Evolutionary conservation across 1,140 invertebrate genomes (phyloP).

Genomic region (Tetranychus cinnabarinus): DNA sequence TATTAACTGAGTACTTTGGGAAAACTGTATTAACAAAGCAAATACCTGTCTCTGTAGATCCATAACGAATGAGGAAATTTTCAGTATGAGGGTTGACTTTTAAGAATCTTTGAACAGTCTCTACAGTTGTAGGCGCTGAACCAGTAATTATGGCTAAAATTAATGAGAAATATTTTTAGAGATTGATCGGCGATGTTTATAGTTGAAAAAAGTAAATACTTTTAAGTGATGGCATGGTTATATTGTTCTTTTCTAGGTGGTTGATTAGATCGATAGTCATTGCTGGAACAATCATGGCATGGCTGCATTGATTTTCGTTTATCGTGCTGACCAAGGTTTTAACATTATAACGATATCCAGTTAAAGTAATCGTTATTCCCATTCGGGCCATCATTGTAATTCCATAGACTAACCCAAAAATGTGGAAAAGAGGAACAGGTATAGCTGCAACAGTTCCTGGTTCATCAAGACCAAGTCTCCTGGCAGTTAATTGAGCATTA

Average conservation of each 20-base stretch:
- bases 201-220: background rate
- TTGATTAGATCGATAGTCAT: conserved; percentile 8
- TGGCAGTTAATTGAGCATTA: conserved; percentile 43
- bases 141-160: conserved; percentile 1
- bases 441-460: conserved; percentile 31
- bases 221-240: conserved; percentile 1
- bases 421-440: conserved; percentile 79
- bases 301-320: conserved; percentile 1
- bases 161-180: background rate
- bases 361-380: background rate
- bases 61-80: conserved; percentile 8
- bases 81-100: background rate
- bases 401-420: conserved; percentile 52
- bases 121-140: conserved; percentile 6
- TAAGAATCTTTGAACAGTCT: conserved; percentile 4
- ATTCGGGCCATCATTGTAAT: conserved; percentile 22
- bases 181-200: background rate
- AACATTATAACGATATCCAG: conserved; percentile 6
- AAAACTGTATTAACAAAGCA: background rate
- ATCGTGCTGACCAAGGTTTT: conserved; percentile 1
- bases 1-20: background rate
- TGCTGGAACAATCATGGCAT: conserved; percentile 7
- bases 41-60: conserved; percentile 7
- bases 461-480: conserved; percentile 26
- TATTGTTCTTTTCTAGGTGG: conserved; percentile 3